Conservation (phyloP, 2,113 vertebrate species). For the Crocuta crocuta region DNA sequence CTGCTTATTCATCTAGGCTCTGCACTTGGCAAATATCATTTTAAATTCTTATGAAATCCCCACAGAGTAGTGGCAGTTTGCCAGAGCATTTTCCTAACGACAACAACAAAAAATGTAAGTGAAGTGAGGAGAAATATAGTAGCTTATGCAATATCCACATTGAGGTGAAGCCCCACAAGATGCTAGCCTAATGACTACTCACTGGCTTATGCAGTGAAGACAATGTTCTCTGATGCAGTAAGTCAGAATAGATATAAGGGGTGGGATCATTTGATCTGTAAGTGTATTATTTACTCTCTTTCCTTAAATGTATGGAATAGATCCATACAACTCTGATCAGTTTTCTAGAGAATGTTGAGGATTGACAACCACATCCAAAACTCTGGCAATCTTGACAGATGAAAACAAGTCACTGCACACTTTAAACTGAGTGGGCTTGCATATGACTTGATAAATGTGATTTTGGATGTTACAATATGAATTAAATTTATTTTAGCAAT, state of each 20-base stretch:
- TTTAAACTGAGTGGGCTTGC: background rate
- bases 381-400: background rate
- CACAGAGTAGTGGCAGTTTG: background rate
- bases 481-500: conserved; percentile 23
- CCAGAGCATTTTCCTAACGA: background rate
- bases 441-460: background rate
- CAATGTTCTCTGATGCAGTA: background rate
- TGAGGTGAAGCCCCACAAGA: background rate
- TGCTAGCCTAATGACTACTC: background rate
- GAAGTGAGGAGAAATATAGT: background rate
- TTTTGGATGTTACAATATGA: background rate
- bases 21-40: conserved; percentile 19
- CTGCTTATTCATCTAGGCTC: background rate
- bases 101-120: background rate
- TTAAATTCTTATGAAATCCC: background rate
- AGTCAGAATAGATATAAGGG: background rate
- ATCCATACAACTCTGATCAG: background rate
- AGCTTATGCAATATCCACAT: background rate
- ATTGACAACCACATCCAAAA: background rate
- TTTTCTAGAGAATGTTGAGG: background rate
- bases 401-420: background rate
- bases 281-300: background rate
- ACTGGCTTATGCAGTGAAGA: background rate
- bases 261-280: background rate
- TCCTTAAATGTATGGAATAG: background rate